Evolutionary conservation across 2,797 vertebrate genomes (phyloP).

Genomic region (Falco naumanni): DNA sequence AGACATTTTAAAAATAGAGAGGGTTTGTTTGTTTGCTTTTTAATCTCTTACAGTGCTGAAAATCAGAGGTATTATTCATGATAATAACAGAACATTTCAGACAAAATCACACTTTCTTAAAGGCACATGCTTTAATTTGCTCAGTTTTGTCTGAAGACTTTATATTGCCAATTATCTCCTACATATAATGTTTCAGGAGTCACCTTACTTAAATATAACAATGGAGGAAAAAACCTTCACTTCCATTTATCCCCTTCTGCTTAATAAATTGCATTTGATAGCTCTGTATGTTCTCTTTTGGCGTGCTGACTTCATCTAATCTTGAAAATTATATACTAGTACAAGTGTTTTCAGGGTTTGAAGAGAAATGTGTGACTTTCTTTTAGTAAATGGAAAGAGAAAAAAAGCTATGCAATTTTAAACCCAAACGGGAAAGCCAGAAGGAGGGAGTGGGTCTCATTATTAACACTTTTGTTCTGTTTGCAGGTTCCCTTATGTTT

Average conservation of each 20-base stretch:
- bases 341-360: not conserved
- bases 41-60: not conserved
- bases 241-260: not conserved
- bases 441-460: not conserved
- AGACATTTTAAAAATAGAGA: not conserved
- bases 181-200: not conserved
- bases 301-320: not conserved
- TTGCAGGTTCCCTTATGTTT: not conserved
- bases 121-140: not conserved
- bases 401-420: not conserved
- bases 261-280: not conserved
- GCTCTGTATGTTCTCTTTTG: not conserved
- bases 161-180: not conserved
- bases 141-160: not conserved
- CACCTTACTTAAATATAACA: not conserved
- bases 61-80: not conserved
- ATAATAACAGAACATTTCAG: not conserved
- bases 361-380: not conserved
- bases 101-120: not conserved
- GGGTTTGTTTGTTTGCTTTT: not conserved
- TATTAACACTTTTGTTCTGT: not conserved
- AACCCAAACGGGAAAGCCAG: not conserved
- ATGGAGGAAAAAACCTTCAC: not conserved
- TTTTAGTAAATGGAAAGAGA: not conserved
- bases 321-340: not conserved